Percentiles rank a stretch among this genome's conserved stretches.
These are phyloP conservation scores for Leptodactylus fuscus DNA, from an alignment of 2,113 vertebrate genomes.

Conservation along the genomic window DNA sequence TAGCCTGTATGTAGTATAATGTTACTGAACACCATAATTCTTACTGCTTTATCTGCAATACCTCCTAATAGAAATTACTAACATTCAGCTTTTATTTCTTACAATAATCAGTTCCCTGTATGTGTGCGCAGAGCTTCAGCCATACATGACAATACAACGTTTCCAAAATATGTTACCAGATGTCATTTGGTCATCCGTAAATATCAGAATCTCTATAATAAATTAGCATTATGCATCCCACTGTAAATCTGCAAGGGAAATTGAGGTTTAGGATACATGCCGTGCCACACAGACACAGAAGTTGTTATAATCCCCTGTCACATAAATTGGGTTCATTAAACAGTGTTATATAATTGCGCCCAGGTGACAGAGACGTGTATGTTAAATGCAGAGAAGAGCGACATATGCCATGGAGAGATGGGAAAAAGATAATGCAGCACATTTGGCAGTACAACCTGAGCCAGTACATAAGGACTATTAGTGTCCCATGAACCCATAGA, in stretches of 20 bases:
- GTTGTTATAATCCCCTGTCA: constrained; percentile 30
- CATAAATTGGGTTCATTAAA: constrained; percentile 20
- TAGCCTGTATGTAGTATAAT: no score
- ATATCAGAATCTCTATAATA: background rate
- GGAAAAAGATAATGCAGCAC: background rate
- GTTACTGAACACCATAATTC: no score
- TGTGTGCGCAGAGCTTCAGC: background rate
- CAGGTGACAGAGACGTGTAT: constrained; percentile 22
- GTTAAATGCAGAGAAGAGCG: background rate
- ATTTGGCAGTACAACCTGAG: background rate
- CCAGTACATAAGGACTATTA: background rate
- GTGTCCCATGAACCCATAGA: no score
- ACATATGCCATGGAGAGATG: constrained; percentile 39
- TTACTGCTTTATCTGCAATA: no score
- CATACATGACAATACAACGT: background rate
- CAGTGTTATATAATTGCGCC: constrained; percentile 30
- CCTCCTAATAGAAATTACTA: background rate
- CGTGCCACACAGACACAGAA: constrained; percentile 14
- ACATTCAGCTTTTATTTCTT: background rate
- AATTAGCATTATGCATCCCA: constrained; percentile 6
- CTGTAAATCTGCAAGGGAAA: background rate
- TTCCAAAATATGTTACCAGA: background rate
- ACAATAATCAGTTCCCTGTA: background rate
- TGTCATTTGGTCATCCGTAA: constrained; percentile 7
- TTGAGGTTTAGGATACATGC: background rate